phyloP scores from a whole-genome alignment of 1,140 invertebrate species.

The Cydia splendana region DNA sequence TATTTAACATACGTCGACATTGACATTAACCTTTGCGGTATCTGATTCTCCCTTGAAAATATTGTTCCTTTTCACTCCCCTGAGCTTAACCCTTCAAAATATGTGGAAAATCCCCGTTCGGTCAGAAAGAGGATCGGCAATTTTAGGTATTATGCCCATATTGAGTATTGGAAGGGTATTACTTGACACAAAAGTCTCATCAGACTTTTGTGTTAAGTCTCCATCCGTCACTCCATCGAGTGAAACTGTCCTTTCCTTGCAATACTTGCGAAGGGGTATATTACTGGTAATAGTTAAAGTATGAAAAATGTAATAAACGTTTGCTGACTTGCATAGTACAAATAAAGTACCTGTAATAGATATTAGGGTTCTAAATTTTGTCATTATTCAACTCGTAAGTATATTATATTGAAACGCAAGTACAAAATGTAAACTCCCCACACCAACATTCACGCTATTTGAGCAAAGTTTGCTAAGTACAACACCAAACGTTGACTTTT shows the following conservation, averaged over 20 bases:
- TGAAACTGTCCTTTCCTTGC: too few species aligned
- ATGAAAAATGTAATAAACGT: too few species aligned
- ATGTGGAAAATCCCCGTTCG: background rate
- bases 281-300: too few species aligned
- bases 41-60: conserved; percentile 3
- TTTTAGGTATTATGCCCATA: background rate
- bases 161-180: background rate
- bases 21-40: conserved; percentile 3
- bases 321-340: too few species aligned
- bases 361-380: too few species aligned
- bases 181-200: background rate
- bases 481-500: conserved; percentile 29
- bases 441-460: conserved; percentile 22
- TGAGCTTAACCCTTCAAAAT: conserved; percentile 11
- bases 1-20: background rate
- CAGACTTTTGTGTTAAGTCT: too few species aligned
- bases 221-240: too few species aligned
- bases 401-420: too few species aligned
- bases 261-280: too few species aligned
- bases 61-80: background rate
- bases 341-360: too few species aligned
- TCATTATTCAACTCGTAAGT: too few species aligned
- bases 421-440: background rate
- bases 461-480: conserved; percentile 18
- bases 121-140: background rate